These are phyloP conservation scores for Lissocephala sabroskyi DNA, from an alignment of 2,888 invertebrate genomes.

Conservation along the genomic window DNA sequence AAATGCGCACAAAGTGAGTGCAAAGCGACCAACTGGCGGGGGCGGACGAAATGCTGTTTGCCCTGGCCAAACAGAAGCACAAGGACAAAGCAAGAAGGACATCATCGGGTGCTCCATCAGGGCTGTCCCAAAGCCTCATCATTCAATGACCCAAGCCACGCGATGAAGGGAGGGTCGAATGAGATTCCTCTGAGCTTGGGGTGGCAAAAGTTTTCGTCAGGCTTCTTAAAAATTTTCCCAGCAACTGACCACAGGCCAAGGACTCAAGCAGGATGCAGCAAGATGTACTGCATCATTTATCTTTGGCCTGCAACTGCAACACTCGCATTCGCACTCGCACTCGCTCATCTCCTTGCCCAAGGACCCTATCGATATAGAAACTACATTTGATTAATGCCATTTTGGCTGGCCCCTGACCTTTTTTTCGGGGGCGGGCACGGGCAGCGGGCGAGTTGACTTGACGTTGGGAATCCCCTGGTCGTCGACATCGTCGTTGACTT, in stretches of 20 bases:
- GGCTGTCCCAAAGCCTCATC: conserved; percentile 13
- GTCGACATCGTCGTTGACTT: conserved; percentile 29
- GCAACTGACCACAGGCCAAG: too few species aligned
- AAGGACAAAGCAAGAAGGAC: too few species aligned
- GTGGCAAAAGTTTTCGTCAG: too few species aligned
- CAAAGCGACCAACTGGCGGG: conserved; percentile 23
- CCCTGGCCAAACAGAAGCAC: conserved; percentile 39
- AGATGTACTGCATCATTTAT: too few species aligned
- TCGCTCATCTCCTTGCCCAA: conserved; percentile 32
- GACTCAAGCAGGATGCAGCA: background rate
- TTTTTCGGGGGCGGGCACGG: background rate
- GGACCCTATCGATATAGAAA: conserved; percentile 31
- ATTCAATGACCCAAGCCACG: conserved; percentile 7
- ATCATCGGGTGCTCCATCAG: background rate
- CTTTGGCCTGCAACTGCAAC: conserved; percentile 29
- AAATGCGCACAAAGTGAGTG: conserved; percentile 41
- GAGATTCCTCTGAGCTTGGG: too few species aligned
- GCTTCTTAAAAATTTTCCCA: too few species aligned
- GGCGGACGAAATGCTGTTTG: conserved; percentile 38
- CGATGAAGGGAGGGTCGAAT: too few species aligned
- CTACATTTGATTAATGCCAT: conserved; percentile 56
- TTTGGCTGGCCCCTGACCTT: conserved; percentile 12
- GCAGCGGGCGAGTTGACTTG: conserved; percentile 14
- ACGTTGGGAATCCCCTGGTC: conserved; percentile 1
- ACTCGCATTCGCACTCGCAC: conserved; percentile 15